A percentile compares a stretch with the other conserved stretches of the same genome.
These are phyloP conservation scores for Spheniscus mendiculus DNA, from an alignment of 2,113 vertebrate species.

Conservation along the genomic window DNA sequence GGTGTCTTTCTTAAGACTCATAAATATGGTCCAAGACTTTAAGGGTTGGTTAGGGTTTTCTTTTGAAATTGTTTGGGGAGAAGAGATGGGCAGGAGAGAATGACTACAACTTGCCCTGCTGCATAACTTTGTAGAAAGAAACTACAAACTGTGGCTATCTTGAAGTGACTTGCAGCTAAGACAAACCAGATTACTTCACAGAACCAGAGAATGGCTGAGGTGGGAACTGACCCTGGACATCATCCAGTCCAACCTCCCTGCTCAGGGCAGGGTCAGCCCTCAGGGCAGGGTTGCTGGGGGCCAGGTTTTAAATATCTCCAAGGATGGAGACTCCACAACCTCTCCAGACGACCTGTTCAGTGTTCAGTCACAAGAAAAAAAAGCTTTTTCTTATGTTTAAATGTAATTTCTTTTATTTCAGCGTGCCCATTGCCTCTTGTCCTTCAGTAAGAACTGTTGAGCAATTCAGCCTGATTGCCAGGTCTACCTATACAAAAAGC, in stretches of 20 bases:
- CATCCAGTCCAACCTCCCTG: neutral
- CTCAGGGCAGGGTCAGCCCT: neutral
- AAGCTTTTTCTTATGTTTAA: neutral
- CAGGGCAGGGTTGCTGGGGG: neutral
- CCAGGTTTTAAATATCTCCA: neutral
- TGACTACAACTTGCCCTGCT: neutral
- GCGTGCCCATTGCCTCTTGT: neutral
- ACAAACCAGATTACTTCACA: neutral
- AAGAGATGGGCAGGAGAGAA: neutral
- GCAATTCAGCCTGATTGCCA: neutral
- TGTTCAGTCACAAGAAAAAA: neutral
- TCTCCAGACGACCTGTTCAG: accelerated
- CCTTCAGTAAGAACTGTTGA: neutral
- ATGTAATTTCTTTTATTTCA: neutral
- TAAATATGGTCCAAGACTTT: neutral
- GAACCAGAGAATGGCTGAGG: neutral
- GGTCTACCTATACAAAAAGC: neutral
- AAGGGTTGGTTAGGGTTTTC: neutral
- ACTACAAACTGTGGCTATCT: neutral
- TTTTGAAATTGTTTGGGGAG: neutral
- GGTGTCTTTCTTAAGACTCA: neutral
- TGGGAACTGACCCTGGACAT: neutral
- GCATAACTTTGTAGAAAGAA: neutral
- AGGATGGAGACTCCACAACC: neutral
- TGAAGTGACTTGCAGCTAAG: neutral